Percentiles rank a stretch among this genome's conserved stretches.
Evolutionary conservation across 2,888 invertebrate species (phyloP).

Genomic region (Plebejus anna): DNA sequence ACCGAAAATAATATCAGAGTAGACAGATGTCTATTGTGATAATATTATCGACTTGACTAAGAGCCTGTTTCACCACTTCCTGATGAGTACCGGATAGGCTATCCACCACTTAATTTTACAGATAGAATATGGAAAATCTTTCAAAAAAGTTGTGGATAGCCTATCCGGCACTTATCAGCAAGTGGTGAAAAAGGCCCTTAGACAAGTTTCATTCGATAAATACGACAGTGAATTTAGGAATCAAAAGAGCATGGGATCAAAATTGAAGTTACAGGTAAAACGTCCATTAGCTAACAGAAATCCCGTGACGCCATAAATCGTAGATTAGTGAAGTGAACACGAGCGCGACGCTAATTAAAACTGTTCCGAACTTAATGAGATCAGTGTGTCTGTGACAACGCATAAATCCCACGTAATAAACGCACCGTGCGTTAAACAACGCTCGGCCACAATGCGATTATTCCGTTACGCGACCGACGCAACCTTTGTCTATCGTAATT

Average conservation of each 20-base stretch:
- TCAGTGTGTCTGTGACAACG: conserved; percentile 66
- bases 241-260: neutral
- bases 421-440: conserved; percentile 67
- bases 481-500: conserved; percentile 13
- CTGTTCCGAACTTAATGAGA: conserved; percentile 66
- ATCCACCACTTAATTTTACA: too few relatives aligned
- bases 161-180: too few relatives aligned
- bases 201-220: too few relatives aligned
- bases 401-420: conserved; percentile 74
- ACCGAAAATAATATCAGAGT: too few relatives aligned
- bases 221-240: too few relatives aligned
- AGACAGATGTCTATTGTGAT: too few relatives aligned
- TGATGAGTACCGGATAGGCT: too few relatives aligned
- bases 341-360: conserved; percentile 60
- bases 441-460: conserved; percentile 75
- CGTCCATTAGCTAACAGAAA: conserved; percentile 16
- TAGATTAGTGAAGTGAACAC: conserved; percentile 28
- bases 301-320: conserved; percentile 32
- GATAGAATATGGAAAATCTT: too few relatives aligned
- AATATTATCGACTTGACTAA: too few relatives aligned
- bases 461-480: conserved; percentile 56
- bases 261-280: neutral
- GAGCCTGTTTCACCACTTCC: too few relatives aligned
- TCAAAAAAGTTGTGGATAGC: too few relatives aligned
- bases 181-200: too few relatives aligned